Conservation (phyloP, 2,888 invertebrate genomes). For the Zygogramma bicolorata region DNA sequence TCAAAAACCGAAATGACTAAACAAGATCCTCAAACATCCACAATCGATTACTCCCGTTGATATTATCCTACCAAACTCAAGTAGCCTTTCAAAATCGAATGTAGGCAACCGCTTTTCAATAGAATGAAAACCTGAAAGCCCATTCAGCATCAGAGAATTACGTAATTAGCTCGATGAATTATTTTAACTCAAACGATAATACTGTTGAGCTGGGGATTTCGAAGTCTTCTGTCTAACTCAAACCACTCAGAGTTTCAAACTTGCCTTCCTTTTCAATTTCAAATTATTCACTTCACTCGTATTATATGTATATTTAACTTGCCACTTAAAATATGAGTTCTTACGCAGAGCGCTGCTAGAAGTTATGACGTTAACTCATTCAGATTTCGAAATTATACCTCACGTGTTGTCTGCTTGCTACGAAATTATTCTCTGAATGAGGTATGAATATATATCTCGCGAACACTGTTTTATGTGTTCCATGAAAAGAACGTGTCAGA, state of each 20-base stretch:
- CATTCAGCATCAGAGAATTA: constrained; percentile 16
- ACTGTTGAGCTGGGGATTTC: constrained; percentile 5
- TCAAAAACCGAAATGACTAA: no score
- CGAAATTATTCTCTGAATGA: background rate
- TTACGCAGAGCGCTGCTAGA: constrained; percentile 13
- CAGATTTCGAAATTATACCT: constrained; percentile 18
- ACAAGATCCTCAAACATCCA: no score
- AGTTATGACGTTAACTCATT: constrained; percentile 29
- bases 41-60: no score
- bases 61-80: background rate
- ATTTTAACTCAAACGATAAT: constrained; percentile 23
- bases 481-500: no score
- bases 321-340: constrained; percentile 39
- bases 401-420: background rate
- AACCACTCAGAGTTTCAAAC: constrained; percentile 34
- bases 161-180: constrained; percentile 26
- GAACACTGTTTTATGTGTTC: no score
- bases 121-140: background rate
- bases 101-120: background rate
- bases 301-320: constrained; percentile 40
- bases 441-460: no score
- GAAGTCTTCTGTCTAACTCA: constrained; percentile 42
- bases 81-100: background rate
- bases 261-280: constrained; percentile 23
- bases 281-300: constrained; percentile 39